These are phyloP conservation scores for Dolichomitus sp. DNA, from an alignment of 2,888 invertebrate genomes.

Conservation along the genomic window DNA sequence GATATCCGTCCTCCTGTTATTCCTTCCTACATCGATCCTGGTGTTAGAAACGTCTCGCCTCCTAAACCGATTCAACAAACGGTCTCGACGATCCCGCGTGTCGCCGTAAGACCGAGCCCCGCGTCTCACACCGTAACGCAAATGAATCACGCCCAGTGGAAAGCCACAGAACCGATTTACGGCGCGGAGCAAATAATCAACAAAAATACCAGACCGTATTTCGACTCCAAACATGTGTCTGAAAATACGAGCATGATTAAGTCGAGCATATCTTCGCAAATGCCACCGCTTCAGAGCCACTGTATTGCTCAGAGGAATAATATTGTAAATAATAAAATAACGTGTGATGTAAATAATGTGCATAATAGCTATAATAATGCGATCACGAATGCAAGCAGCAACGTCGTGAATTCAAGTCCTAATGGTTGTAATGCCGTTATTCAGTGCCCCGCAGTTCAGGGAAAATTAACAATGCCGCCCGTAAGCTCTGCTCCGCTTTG, in stretches of 20 bases:
- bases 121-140: constrained; percentile 74
- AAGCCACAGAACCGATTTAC: constrained; percentile 77
- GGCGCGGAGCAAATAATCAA: constrained; percentile 78
- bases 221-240: constrained; percentile 83
- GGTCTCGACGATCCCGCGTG: constrained; percentile 80
- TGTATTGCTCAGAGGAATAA: constrained; percentile 78
- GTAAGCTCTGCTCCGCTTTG: constrained; percentile 81
- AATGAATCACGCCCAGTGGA: constrained; percentile 76
- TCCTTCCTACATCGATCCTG: constrained; percentile 58
- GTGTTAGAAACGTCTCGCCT: constrained; percentile 52
- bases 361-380: constrained; percentile 77
- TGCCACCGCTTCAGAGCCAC: constrained; percentile 80
- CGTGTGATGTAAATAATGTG: constrained; percentile 77
- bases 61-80: constrained; percentile 73
- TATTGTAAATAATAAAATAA: constrained; percentile 78
- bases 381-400: constrained; percentile 64
- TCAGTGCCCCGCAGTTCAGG: constrained; percentile 83
- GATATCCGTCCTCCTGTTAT: constrained; percentile 69
- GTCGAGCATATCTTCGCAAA: constrained; percentile 81
- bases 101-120: constrained; percentile 83
- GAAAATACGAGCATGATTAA: constrained; percentile 84
- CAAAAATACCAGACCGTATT: constrained; percentile 80
- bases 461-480: constrained; percentile 80
- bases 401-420: constrained; percentile 64
- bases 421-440: constrained; percentile 66